Conservation (phyloP, 1,140 invertebrate genomes). For the Drosophila pallidifrons region DNA sequence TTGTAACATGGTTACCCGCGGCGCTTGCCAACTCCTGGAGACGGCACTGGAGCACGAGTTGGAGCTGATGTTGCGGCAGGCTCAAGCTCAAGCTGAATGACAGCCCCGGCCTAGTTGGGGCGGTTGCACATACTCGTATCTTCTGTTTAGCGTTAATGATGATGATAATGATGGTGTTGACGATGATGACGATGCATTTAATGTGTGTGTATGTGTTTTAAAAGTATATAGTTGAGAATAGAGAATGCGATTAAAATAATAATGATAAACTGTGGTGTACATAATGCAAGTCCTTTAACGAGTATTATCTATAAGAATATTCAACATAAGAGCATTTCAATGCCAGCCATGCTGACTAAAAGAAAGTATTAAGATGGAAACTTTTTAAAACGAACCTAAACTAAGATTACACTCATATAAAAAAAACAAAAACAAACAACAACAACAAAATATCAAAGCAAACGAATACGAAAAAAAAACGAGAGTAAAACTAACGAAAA, state of each 20-base stretch:
- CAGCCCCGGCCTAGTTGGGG: slow-evolving; percentile 73
- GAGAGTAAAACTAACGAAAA: slow-evolving; percentile 22
- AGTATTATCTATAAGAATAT: slow-evolving; percentile 74
- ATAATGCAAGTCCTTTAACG: slow-evolving; percentile 73
- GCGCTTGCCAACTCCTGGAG: slow-evolving; percentile 32
- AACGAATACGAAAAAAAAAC: slow-evolving; percentile 6
- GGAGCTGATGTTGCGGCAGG: slow-evolving; percentile 60
- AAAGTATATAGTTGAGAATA: slow-evolving; percentile 17
- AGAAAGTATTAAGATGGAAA: slow-evolving; percentile 69
- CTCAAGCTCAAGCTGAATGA: slow-evolving; percentile 40
- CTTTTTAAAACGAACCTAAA: slow-evolving; percentile 55
- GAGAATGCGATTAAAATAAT: slow-evolving; percentile 35
- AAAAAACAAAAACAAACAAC: background rate
- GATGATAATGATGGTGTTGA: slow-evolving; percentile 1
- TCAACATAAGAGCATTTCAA: slow-evolving; percentile 31
- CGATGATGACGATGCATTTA: slow-evolving; percentile 65
- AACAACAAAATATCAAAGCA: slow-evolving; percentile 7
- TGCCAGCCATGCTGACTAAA: slow-evolving; percentile 43
- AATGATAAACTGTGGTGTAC: slow-evolving; percentile 65
- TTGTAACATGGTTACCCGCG: slow-evolving; percentile 37
- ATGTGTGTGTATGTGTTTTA: slow-evolving; percentile 60
- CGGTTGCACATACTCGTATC: slow-evolving; percentile 45
- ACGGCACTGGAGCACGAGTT: slow-evolving; percentile 37
- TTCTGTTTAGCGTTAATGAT: slow-evolving; percentile 60
- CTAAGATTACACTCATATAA: slow-evolving; percentile 22